These are phyloP conservation scores for Cerceris rybyensis DNA, from an alignment of 2,888 invertebrate species.

Conservation along the genomic window DNA sequence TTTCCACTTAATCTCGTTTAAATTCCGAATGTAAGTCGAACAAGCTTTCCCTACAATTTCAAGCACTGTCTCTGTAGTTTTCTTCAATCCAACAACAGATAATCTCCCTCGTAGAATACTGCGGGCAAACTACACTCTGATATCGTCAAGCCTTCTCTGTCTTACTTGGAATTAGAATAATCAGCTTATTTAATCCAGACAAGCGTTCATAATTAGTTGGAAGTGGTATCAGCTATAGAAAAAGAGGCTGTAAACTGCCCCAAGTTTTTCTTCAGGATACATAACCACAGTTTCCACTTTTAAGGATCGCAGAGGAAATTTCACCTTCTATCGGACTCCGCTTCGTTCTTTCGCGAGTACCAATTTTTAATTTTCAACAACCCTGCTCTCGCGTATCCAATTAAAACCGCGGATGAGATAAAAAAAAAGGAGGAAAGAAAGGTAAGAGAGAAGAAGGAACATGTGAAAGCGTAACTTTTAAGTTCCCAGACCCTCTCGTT, in stretches of 20 bases:
- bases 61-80: neutral
- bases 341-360: neutral
- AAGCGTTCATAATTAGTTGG: neutral
- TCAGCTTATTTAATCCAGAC: neutral
- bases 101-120: neutral
- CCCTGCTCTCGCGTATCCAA: conserved; percentile 15
- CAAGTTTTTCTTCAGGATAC: neutral
- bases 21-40: too few species aligned
- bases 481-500: neutral
- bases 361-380: conserved; percentile 11
- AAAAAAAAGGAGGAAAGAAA: neutral
- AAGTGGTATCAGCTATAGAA: neutral
- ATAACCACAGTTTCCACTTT: neutral
- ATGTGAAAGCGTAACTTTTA: conserved; percentile 1
- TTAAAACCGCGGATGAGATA: conserved; percentile 7
- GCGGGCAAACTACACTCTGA: neutral
- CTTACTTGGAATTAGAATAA: conserved; percentile 1
- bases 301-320: neutral
- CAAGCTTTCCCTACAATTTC: neutral
- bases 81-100: neutral
- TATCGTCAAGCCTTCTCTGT: neutral
- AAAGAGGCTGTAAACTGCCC: neutral
- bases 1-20: too few species aligned
- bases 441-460: neutral
- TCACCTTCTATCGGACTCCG: neutral